Evolutionary conservation across 1,140 invertebrate species (phyloP).

Genomic region (Scaptodrosophila lebanonensis): DNA sequence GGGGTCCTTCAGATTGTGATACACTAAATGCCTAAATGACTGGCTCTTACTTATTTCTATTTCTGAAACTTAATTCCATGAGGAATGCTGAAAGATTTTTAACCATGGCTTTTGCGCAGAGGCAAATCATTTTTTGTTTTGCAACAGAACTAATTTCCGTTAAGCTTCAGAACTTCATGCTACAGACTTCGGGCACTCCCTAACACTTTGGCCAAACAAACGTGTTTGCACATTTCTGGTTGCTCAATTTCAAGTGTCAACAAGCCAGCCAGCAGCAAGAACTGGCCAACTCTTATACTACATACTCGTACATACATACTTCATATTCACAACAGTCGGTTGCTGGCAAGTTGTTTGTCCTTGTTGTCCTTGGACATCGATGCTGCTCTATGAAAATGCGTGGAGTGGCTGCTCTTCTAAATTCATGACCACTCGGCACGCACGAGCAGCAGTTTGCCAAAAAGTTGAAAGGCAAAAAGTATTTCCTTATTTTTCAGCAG

Average conservation of each 20-base stretch:
- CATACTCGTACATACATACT: constrained; percentile 9
- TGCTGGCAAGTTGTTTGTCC: constrained; percentile 33
- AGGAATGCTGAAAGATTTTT: too few species aligned
- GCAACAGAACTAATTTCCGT: too few species aligned
- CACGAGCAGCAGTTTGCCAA: constrained; percentile 7
- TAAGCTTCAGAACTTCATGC: too few species aligned
- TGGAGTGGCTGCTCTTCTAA: constrained; percentile 20
- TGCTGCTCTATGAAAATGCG: constrained; percentile 14
- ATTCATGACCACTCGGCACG: constrained; percentile 29
- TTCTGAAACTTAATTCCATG: too few species aligned
- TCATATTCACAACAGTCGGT: background rate
- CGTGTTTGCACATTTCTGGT: constrained; percentile 73
- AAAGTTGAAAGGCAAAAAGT: too few species aligned
- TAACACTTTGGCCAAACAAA: constrained; percentile 65
- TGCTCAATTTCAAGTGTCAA: constrained; percentile 74
- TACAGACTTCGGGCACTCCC: constrained; percentile 19
- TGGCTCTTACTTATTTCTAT: too few species aligned
- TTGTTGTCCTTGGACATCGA: constrained; percentile 50
- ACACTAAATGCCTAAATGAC: too few species aligned
- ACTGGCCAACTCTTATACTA: constrained; percentile 19
- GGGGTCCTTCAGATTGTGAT: too few species aligned
- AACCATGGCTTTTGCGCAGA: too few species aligned
- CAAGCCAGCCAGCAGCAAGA: constrained; percentile 56
- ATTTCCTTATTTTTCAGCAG: background rate
- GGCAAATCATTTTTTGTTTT: too few species aligned